Evolutionary conservation across 2,113 vertebrate species (phyloP), one percentile per base, ranked within the genome.

Genomic region (Sylvietta virens): DNA sequence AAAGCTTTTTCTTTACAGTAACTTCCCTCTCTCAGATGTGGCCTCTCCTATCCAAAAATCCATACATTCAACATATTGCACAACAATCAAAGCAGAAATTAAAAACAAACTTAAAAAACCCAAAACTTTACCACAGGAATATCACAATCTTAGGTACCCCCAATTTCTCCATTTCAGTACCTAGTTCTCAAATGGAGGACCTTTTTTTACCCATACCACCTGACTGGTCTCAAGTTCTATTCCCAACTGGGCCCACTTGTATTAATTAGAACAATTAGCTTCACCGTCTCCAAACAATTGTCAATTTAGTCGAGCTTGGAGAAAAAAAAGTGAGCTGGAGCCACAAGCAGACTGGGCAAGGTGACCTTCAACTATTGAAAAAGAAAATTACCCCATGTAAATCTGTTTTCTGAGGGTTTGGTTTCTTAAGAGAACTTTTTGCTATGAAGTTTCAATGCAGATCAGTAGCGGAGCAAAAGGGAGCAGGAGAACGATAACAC

Each of bases 221-320:
- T 90, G 73, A 85, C 28, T 56, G 17, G 48, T 88, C 58, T 53
- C n/a, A 82, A 65, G 31, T 65, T 76, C 81, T 80, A 76, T 13
- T n/a, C n/a, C 79, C 81, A 95, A 3, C 85, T 92, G 81, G 31
- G 48, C 26, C n/a, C 79, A 88, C 66, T 90, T 77, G 19, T 50
- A 71, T 53, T 86, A 85, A 93, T 72, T 67, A 91, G n/a, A 44
- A 64, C 90, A 94, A 91, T 71, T 64, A 90, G 57, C 26, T 66
- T 67, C n/a, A 61, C 30, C 1, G 2, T 54, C 15, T 69, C 62
- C 79, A 54, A 76, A 13, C 37, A 62, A 70, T 27, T 48, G 23
- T 56, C 56, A 62, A 48, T 83, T 69, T 42, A 48, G 26, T 33
- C 62, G 28, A 90, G 47, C 21, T 40, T 54, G 44, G 30, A 64